These are phyloP conservation scores for Megaceryle torquata DNA, from an alignment of 2,113 vertebrate genomes.

Conservation along the genomic window DNA sequence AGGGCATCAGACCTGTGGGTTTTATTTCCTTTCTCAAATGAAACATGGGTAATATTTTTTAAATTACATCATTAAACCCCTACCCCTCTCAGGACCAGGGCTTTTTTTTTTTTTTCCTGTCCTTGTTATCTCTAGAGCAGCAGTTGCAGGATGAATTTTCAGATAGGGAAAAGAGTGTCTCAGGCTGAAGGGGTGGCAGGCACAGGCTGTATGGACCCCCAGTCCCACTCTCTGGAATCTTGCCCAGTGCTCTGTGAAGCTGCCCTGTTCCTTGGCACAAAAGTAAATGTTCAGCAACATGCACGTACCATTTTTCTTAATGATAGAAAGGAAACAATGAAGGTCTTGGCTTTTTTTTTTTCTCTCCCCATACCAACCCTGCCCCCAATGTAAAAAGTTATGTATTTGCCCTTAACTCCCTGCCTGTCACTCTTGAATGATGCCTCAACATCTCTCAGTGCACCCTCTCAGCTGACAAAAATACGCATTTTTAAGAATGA, in stretches of 20 bases:
- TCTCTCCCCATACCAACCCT: no score
- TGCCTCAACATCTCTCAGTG: not conserved
- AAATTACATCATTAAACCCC: not conserved
- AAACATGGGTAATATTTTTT: not conserved
- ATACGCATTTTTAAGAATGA: not conserved
- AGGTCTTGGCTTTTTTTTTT: not conserved
- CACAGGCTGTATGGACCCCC: not conserved
- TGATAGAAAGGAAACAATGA: not conserved
- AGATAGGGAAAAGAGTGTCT: not conserved
- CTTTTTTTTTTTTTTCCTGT: not conserved
- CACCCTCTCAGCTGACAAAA: not conserved
- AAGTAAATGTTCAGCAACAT: not conserved
- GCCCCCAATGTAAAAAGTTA: not conserved
- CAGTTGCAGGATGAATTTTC: not conserved
- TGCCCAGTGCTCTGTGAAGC: not conserved
- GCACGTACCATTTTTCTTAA: not conserved
- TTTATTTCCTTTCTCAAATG: not conserved
- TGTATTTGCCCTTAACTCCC: not conserved
- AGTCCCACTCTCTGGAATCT: not conserved
- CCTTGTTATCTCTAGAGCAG: not conserved
- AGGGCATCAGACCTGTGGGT: not conserved
- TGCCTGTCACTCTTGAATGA: not conserved
- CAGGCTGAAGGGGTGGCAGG: not conserved
- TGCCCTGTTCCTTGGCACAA: not conserved
- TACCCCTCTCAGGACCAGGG: not conserved